Conservation (phyloP, 2,113 vertebrate genomes). For the Chamaetylas fuelleborni region DNA sequence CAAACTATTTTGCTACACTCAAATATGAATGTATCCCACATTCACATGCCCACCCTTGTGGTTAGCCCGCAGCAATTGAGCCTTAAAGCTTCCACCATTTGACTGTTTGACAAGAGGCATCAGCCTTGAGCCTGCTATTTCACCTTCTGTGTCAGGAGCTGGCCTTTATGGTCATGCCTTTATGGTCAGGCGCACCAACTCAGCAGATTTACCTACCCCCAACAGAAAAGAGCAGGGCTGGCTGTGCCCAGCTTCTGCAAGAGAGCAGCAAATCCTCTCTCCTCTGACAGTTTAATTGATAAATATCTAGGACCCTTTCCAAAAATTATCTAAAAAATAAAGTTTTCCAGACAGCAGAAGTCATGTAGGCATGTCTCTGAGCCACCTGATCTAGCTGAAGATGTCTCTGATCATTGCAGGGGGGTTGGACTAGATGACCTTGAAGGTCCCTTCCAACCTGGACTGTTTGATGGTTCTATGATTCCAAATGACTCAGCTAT, state of each 20-base stretch:
- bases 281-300: neutral
- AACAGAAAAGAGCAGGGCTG: neutral
- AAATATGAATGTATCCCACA: neutral
- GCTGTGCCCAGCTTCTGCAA: neutral
- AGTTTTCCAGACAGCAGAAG: neutral
- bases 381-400: neutral
- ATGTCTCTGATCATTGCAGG: neutral
- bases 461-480: neutral
- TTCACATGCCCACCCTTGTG: neutral
- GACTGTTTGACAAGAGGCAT: neutral
- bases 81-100: neutral
- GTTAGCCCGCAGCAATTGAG: neutral
- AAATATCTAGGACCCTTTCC: neutral
- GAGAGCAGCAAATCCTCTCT: neutral
- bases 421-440: neutral
- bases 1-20: neutral
- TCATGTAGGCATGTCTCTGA: neutral
- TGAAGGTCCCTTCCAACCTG: neutral
- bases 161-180: neutral
- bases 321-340: neutral
- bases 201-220: conserved; percentile 33
- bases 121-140: neutral
- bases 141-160: neutral
- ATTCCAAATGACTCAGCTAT: neutral
- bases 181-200: neutral